A percentile compares a stretch with the other conserved stretches of the same genome.
phyloP scores from a whole-genome alignment of 2,797 vertebrate genomes.

The Argentina silus region DNA sequence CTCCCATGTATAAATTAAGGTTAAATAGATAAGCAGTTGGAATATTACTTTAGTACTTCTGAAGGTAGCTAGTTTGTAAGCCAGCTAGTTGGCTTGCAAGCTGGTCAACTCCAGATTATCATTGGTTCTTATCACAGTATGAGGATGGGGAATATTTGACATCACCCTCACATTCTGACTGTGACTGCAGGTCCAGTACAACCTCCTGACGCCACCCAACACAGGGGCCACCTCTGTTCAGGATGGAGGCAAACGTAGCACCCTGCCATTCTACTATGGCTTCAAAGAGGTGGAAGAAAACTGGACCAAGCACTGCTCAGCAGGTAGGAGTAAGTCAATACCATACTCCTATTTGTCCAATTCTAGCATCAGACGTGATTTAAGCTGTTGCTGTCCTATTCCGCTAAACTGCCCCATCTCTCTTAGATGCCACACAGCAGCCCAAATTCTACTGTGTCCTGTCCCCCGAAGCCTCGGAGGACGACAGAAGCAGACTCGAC shows the following conservation, averaged over 20 bases:
- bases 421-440: conserved; percentile 84
- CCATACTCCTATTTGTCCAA: conserved; percentile 6
- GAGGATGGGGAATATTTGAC: too few species aligned
- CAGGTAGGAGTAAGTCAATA: conserved; percentile 79
- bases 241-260: conserved; percentile 79
- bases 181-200: conserved; percentile 89
- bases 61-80: too few species aligned
- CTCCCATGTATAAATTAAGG: too few species aligned
- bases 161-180: neutral
- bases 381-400: too few species aligned
- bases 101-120: too few species aligned
- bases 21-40: too few species aligned
- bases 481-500: conserved; percentile 92
- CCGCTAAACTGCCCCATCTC: neutral
- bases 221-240: conserved; percentile 82
- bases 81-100: too few species aligned
- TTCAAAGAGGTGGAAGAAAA: conserved; percentile 99
- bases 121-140: too few species aligned
- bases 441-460: conserved; percentile 97
- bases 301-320: conserved; percentile 94
- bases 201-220: conserved; percentile 91
- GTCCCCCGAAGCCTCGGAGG: conserved; percentile 93
- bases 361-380: too few species aligned
- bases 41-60: too few species aligned
- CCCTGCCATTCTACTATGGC: conserved; percentile 89